Evolutionary conservation across 2,888 invertebrate genomes (phyloP).

Genomic region (Sinelater perroti): DNA sequence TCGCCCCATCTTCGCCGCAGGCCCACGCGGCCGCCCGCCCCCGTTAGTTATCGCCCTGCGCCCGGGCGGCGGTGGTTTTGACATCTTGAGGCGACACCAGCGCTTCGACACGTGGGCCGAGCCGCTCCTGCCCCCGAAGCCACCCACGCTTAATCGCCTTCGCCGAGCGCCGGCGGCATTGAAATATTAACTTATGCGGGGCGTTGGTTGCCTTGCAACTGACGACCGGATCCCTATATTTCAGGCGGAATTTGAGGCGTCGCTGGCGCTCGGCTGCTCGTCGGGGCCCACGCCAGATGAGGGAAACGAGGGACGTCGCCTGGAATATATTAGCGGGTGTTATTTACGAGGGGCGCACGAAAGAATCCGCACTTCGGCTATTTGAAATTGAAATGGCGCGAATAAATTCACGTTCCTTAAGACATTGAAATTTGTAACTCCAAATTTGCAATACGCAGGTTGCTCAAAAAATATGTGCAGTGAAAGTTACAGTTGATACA

Average conservation of each 20-base stretch:
- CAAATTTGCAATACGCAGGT: too few species aligned
- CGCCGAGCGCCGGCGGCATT: constrained; percentile 41
- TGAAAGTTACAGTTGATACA: too few species aligned
- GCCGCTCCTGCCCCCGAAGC: constrained; percentile 40
- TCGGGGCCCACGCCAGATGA: too few species aligned
- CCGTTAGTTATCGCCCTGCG: constrained; percentile 34
- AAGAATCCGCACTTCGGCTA: too few species aligned
- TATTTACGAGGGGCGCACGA: too few species aligned
- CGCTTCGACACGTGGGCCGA: constrained; percentile 34
- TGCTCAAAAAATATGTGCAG: too few species aligned
- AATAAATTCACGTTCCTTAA: too few species aligned
- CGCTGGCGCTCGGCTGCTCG: too few species aligned
- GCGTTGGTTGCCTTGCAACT: constrained; percentile 41
- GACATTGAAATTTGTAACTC: too few species aligned
- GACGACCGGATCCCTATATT: constrained; percentile 23
- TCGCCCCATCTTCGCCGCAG: too few species aligned
- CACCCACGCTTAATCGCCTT: constrained; percentile 43
- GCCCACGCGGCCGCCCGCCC: constrained; percentile 33
- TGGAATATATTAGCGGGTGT: too few species aligned
- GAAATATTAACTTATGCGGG: constrained; percentile 48
- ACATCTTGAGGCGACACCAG: constrained; percentile 26
- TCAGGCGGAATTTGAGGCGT: constrained; percentile 27
- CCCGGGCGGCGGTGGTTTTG: constrained; percentile 34
- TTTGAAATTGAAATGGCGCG: too few species aligned
- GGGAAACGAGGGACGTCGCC: constrained; percentile 15